phyloP scores from a whole-genome alignment of 2,888 invertebrate species.

The Margaritifera margaritifera region DNA sequence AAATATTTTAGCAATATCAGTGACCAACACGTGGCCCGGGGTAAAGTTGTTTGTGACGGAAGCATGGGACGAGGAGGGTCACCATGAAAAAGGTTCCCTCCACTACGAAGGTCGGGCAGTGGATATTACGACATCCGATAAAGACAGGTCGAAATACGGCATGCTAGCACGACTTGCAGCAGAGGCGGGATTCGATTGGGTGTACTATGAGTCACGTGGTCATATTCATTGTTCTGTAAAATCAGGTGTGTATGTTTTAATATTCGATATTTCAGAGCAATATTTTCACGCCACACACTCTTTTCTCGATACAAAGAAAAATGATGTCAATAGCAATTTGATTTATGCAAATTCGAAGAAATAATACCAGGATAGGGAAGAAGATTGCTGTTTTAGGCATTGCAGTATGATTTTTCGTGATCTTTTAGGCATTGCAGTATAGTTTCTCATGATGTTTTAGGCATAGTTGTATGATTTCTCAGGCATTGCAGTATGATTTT shows the following conservation, averaged over 20 bases:
- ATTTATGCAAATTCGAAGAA: too few species aligned
- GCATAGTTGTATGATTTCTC: too few species aligned
- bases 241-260: conserved; percentile 82
- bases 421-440: too few species aligned
- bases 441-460: too few species aligned
- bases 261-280: too few species aligned
- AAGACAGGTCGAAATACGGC: conserved; percentile 93
- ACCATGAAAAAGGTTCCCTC: conserved; percentile 83
- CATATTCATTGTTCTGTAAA: conserved; percentile 98
- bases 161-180: conserved; percentile 96
- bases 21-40: conserved; percentile 99
- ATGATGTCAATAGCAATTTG: too few species aligned
- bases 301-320: too few species aligned
- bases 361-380: too few species aligned
- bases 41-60: conserved; percentile 92
- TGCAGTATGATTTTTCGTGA: too few species aligned
- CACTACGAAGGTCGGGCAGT: conserved; percentile 98
- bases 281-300: too few species aligned
- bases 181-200: conserved; percentile 99
- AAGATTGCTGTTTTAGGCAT: too few species aligned
- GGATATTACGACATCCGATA: conserved; percentile 94
- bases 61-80: conserved; percentile 93
- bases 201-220: conserved; percentile 93
- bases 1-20: conserved; percentile 93
- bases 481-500: too few species aligned